These are phyloP conservation scores for Diarsia mendica DNA, from an alignment of 2,888 invertebrate species.

Conservation along the genomic window DNA sequence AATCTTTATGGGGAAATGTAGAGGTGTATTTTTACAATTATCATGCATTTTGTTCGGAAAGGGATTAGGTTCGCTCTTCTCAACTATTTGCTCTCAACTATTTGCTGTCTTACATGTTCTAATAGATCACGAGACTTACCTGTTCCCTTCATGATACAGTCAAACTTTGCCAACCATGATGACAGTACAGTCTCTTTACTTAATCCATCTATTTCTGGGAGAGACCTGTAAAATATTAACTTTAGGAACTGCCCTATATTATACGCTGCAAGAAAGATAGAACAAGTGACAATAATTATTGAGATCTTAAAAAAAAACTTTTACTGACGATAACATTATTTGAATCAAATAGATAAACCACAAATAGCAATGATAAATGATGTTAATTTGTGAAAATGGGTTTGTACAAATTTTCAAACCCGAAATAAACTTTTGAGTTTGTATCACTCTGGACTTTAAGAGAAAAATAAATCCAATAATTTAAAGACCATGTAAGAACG, in stretches of 20 bases:
- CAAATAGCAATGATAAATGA: background rate
- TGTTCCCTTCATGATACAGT: constrained; percentile 98
- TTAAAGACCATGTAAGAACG: too few species aligned
- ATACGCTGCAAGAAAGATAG: background rate
- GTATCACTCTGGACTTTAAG: background rate
- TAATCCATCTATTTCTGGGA: constrained; percentile 99
- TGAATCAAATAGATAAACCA: constrained; percentile 4
- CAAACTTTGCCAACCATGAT: constrained; percentile 99
- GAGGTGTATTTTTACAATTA: background rate
- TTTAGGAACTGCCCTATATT: constrained; percentile 18
- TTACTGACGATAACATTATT: background rate
- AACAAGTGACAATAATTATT: background rate
- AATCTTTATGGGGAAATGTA: background rate
- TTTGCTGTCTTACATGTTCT: constrained; percentile 26
- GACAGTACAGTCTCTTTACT: constrained; percentile 99
- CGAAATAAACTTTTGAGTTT: background rate
- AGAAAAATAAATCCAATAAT: background rate
- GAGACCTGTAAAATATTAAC: constrained; percentile 91
- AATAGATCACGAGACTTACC: constrained; percentile 78
- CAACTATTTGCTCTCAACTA: constrained; percentile 52
- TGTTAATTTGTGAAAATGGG: background rate
- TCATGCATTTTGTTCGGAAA: constrained; percentile 5
- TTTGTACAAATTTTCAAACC: background rate
- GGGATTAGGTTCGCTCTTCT: constrained; percentile 58
- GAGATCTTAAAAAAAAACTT: background rate